A percentile compares a stretch with the other conserved stretches of the same genome.
These are phyloP conservation scores for Lipotes vexillifer DNA, from an alignment of 2,113 vertebrate species.

Conservation along the genomic window DNA sequence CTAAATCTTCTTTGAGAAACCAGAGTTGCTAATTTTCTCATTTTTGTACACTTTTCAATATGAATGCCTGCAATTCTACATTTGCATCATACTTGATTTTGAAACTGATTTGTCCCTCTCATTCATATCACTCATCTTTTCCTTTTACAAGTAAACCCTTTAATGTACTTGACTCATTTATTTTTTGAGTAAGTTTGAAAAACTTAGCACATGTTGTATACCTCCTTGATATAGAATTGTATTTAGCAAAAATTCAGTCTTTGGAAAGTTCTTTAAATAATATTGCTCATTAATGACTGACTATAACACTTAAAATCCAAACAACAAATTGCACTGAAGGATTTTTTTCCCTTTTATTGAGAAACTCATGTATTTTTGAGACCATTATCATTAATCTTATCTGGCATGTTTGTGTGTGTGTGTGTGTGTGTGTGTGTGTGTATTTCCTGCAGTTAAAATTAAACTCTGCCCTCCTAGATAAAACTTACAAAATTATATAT, in stretches of 20 bases:
- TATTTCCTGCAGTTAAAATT: conserved; percentile 65
- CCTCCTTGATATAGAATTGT: background rate
- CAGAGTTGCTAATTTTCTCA: background rate
- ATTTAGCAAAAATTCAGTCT: background rate
- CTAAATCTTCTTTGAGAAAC: background rate
- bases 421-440: background rate
- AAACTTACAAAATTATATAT: conserved; percentile 69
- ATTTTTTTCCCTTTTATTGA: conserved; percentile 49
- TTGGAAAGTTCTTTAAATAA: conserved; percentile 50
- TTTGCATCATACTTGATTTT: background rate
- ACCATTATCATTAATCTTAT: conserved; percentile 73
- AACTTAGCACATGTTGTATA: background rate
- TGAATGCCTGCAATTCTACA: background rate
- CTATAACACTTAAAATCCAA: conserved; percentile 45
- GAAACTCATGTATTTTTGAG: conserved; percentile 73
- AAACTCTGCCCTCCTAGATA: conserved; percentile 68
- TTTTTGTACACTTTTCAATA: background rate
- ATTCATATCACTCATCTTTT: background rate
- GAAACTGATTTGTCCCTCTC: background rate
- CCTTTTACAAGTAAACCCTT: background rate
- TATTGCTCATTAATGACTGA: conserved; percentile 53
- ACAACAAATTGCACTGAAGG: conserved; percentile 61
- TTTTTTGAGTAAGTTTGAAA: background rate
- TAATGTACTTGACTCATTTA: background rate
- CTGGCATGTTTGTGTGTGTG: conserved; percentile 23